These are phyloP conservation scores for Cebus imitator DNA, from an alignment of 2,113 vertebrate species.

Conservation along the genomic window DNA sequence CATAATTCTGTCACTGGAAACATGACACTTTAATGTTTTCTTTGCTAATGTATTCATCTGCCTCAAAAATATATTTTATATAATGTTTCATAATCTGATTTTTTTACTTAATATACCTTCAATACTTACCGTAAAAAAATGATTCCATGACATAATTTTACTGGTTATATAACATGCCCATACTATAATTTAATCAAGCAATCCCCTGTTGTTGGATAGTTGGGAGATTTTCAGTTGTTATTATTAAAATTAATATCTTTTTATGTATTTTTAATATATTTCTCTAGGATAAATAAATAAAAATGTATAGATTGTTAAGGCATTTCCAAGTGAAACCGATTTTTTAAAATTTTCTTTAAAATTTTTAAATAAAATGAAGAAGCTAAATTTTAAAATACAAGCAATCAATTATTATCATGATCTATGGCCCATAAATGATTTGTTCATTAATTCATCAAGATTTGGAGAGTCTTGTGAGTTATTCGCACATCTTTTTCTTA, in stretches of 20 bases:
- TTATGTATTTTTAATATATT: neutral
- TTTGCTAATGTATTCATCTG: neutral
- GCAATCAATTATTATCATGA: neutral
- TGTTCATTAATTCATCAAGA: neutral
- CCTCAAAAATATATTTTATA: constrained; percentile 27
- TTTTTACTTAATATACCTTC: constrained; percentile 32
- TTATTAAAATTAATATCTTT: constrained; percentile 20
- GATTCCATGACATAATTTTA: neutral
- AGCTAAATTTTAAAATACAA: neutral
- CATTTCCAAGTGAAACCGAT: neutral
- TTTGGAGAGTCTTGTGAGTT: neutral
- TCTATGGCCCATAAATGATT: neutral
- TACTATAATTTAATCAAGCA: constrained; percentile 6
- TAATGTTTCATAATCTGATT: neutral
- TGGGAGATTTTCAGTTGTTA: constrained; percentile 28
- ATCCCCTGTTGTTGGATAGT: neutral
- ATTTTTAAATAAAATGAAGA: neutral
- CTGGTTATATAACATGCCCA: neutral
- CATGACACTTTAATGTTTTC: neutral
- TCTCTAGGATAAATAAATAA: neutral
- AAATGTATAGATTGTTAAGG: neutral
- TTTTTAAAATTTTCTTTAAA: constrained; percentile 23
- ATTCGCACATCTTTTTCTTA: constrained; percentile 1
- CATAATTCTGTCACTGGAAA: neutral
- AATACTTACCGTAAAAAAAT: neutral